phyloP scores from a whole-genome alignment of 2,888 invertebrate genomes.

The Rugalucina vietnamica region DNA sequence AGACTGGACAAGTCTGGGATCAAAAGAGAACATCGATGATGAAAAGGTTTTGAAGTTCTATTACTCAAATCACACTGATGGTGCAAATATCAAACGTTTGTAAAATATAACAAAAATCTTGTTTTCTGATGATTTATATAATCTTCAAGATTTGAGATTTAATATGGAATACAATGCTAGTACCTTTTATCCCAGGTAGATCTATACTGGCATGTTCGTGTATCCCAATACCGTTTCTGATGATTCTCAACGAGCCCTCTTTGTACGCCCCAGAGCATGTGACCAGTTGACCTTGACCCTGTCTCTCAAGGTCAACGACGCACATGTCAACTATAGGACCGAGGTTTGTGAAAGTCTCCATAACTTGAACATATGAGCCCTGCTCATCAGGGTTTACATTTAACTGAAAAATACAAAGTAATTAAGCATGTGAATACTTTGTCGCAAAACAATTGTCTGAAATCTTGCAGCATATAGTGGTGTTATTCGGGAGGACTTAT shows the following conservation, averaged over 20 bases:
- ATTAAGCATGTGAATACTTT: too few relatives aligned
- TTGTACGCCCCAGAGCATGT: slow-evolving; percentile 99
- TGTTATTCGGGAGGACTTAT: too few relatives aligned
- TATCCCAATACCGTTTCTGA: slow-evolving; percentile 99
- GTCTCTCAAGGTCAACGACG: slow-evolving; percentile 97
- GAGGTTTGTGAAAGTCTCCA: slow-evolving; percentile 98
- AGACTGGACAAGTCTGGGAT: too few relatives aligned
- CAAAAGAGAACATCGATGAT: too few relatives aligned
- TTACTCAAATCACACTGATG: too few relatives aligned
- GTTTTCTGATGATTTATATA: too few relatives aligned
- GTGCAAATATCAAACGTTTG: neutral
- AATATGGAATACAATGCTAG: neutral
- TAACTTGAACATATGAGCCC: slow-evolving; percentile 95
- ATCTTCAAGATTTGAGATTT: neutral
- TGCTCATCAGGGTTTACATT: slow-evolving; percentile 92
- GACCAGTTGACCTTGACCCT: slow-evolving; percentile 93
- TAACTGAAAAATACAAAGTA: slow-evolving; percentile 85
- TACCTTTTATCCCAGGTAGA: slow-evolving; percentile 95
- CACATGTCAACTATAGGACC: slow-evolving; percentile 99
- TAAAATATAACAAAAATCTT: too few relatives aligned
- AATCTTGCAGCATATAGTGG: too few relatives aligned
- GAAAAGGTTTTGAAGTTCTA: too few relatives aligned
- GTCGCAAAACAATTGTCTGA: too few relatives aligned
- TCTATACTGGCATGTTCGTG: slow-evolving; percentile 99
- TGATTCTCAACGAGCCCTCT: slow-evolving; percentile 98